Evolutionary conservation across 2,797 vertebrate genomes (phyloP), one percentile per base, ranked within the genome.

Genomic region (Premnoplex brunnescens): DNA sequence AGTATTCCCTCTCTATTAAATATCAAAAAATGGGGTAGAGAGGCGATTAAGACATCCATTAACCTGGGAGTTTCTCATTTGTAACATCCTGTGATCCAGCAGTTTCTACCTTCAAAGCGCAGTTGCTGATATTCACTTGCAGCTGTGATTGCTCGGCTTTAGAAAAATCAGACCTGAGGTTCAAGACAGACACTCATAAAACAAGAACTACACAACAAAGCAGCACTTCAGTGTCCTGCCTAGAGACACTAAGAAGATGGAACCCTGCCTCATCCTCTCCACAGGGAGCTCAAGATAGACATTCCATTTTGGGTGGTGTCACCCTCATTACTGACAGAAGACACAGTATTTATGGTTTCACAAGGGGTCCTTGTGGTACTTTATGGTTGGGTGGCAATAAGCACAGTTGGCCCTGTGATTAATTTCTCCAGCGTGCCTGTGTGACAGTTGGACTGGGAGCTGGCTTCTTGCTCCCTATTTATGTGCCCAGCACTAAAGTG

Each of bases 381-480:
- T 73, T 10, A 4, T 74, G 88, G 63, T 46, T 86, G 83, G 80
- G n/a, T 62, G 59, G 69, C 71, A 93, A 74, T 56, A 82, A 86
- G 63, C 66, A 54, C n/a, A 10, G n/a, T 14, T 91, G 67, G 52
- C 24, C 39, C 52, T 73, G 59, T 91, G 76, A 96, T 95, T 93
- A 85, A 95, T 94, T 91, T 91, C 89, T 89, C 66, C 6, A 0
- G 27, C 0, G 0, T 2, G 3, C 37, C 78, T 34, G 21, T 86
- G 69, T 88, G 92, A 88, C 82, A 95, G 59, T 76, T 86, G 88
- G 39, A 51, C 52, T 92, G 82, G 87, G 91, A 96, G 34, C 66
- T 88, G 82, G 67, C 92, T 94, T 39, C 89, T 74, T 82, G 55
- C 51, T 93, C 82, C 48, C 44, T 73, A 21, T 81, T 85, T 75